phyloP scores from a whole-genome alignment of 37 sponge, comb jelly and placozoan species.

The Cliona cf. orientalis region DNA sequence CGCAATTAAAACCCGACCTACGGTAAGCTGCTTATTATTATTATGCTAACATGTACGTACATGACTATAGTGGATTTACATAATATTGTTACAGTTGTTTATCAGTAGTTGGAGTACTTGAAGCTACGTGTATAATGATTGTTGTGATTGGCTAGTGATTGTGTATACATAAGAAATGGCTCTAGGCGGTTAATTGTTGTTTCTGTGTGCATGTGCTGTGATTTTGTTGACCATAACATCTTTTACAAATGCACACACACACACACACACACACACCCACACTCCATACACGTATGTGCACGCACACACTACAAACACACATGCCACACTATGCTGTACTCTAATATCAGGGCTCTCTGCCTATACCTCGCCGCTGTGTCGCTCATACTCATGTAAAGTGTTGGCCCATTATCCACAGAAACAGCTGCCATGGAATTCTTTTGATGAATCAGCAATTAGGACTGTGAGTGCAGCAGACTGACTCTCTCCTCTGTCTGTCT shows the following conservation, averaged over 20 bases:
- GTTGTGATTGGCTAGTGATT: too few species aligned
- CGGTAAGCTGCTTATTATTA: too few species aligned
- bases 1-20: too few species aligned
- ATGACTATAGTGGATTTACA: background rate
- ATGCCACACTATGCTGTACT: too few species aligned
- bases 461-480: conserved; percentile 70
- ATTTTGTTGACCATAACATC: too few species aligned
- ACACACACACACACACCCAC: background rate
- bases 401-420: conserved; percentile 65
- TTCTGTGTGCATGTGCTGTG: background rate
- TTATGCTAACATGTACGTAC: background rate
- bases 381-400: conserved; percentile 37
- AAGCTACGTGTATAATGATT: too few species aligned
- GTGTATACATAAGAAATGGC: too few species aligned
- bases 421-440: conserved; percentile 27
- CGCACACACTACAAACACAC: conserved; percentile 4
- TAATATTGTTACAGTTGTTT: background rate
- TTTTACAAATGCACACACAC: background rate
- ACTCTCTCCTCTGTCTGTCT: too few species aligned
- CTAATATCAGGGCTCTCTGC: background rate
- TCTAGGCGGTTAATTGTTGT: background rate
- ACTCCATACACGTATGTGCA: background rate
- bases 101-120: too few species aligned
- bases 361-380: conserved; percentile 35
- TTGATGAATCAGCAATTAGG: conserved; percentile 70